phyloP scores from a whole-genome alignment of 2,113 vertebrate species.

The Speoplatyrhinus poulsoni region DNA sequence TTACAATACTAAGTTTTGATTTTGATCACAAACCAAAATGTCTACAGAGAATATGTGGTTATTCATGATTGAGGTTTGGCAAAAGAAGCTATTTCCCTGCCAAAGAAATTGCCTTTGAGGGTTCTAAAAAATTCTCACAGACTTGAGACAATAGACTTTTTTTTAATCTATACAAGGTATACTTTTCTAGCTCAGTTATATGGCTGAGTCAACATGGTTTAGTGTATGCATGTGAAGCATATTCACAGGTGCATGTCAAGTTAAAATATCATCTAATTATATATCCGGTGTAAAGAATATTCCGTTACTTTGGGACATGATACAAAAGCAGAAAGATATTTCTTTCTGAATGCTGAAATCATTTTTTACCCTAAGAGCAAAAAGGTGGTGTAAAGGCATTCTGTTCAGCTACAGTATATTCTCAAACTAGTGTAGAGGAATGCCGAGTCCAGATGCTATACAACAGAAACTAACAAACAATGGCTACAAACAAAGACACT shows the following conservation, averaged over 20 bases:
- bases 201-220: slow-evolving; percentile 45
- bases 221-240: slow-evolving; percentile 10
- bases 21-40: slow-evolving; percentile 28
- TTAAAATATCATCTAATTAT: slow-evolving; percentile 7
- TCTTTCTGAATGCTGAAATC: background rate
- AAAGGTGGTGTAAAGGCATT: background rate
- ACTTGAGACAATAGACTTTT: slow-evolving; percentile 45
- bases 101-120: background rate
- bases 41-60: slow-evolving; percentile 30
- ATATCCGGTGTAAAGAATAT: background rate
- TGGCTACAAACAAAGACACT: background rate
- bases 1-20: background rate
- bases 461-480: background rate
- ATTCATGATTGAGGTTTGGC: slow-evolving; percentile 29
- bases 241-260: slow-evolving; percentile 36
- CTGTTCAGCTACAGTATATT: background rate
- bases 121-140: slow-evolving; percentile 42
- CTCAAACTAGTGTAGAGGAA: background rate
- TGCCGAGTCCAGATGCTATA: background rate
- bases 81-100: background rate
- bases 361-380: no score
- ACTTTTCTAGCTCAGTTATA: slow-evolving; percentile 50
- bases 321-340: background rate
- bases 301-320: background rate
- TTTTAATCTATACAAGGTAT: slow-evolving; percentile 35